Conservation (phyloP, 2,797 vertebrate species). For the Spondyliosoma cantharus region DNA sequence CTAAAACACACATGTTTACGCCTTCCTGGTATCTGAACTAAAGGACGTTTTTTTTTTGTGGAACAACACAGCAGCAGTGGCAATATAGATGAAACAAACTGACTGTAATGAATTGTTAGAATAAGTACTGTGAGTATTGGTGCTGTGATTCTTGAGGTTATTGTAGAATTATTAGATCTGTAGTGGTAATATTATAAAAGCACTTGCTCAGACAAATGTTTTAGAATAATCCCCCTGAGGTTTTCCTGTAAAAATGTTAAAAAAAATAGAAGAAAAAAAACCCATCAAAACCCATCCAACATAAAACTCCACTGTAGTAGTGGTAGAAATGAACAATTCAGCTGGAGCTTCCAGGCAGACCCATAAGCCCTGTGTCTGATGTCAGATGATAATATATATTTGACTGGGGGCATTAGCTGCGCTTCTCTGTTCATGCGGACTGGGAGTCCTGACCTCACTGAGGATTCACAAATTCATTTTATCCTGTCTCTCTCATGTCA, state of each 20-base stretch:
- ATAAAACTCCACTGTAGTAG: background rate
- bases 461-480: slow-evolving; percentile 1
- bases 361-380: slow-evolving; percentile 15
- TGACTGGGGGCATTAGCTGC: background rate
- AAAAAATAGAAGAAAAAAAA: too few species aligned
- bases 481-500: background rate
- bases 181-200: background rate
- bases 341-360: background rate
- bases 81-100: background rate
- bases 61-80: background rate
- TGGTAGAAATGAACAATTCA: slow-evolving; percentile 8
- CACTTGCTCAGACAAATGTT: slow-evolving; percentile 5
- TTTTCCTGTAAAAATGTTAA: slow-evolving; percentile 3
- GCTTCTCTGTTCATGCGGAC: slow-evolving; percentile 6
- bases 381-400: slow-evolving; percentile 27
- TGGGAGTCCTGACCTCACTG: background rate
- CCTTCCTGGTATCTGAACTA: background rate
- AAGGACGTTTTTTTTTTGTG: background rate
- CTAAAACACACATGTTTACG: background rate
- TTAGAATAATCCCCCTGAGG: slow-evolving; percentile 6
- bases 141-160: background rate
- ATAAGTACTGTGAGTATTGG: background rate
- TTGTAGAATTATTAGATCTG: background rate
- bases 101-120: background rate
- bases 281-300: background rate